Conservation (phyloP, 1,140 invertebrate species). For the Whitmania pigra region DNA sequence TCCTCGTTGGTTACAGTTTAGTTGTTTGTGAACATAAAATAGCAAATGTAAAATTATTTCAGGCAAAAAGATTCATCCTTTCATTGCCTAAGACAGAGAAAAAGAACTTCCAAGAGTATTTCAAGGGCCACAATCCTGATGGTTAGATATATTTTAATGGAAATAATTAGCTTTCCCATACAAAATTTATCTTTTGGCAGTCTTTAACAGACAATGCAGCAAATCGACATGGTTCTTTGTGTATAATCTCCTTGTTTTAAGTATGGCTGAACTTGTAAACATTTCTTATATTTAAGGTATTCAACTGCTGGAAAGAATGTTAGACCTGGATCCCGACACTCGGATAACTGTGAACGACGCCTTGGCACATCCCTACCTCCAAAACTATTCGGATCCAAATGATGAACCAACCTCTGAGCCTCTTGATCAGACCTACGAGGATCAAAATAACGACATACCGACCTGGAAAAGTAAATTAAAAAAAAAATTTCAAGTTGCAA, state of each 20-base stretch:
- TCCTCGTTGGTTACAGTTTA: background rate
- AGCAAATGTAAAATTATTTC: background rate
- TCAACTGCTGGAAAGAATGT: constrained; percentile 81
- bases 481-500: too few species aligned
- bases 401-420: constrained; percentile 75
- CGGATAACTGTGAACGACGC: constrained; percentile 82
- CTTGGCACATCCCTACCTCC: constrained; percentile 70
- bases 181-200: background rate
- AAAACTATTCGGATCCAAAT: constrained; percentile 78
- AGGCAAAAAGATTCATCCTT: constrained; percentile 87
- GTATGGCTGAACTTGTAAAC: background rate
- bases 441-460: constrained; percentile 78
- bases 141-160: constrained; percentile 39
- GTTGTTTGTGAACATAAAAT: background rate
- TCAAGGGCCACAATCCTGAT: constrained; percentile 76
- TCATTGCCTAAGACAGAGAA: constrained; percentile 75
- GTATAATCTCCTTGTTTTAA: background rate
- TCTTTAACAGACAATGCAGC: too few species aligned
- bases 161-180: background rate
- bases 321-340: constrained; percentile 85
- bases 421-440: constrained; percentile 89
- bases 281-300: constrained; percentile 53
- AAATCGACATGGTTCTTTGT: background rate
- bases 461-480: constrained; percentile 70
- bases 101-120: constrained; percentile 78